These are phyloP conservation scores for Phalacrocorax brasilianus DNA, from an alignment of 2,113 vertebrate species.

Conservation along the genomic window DNA sequence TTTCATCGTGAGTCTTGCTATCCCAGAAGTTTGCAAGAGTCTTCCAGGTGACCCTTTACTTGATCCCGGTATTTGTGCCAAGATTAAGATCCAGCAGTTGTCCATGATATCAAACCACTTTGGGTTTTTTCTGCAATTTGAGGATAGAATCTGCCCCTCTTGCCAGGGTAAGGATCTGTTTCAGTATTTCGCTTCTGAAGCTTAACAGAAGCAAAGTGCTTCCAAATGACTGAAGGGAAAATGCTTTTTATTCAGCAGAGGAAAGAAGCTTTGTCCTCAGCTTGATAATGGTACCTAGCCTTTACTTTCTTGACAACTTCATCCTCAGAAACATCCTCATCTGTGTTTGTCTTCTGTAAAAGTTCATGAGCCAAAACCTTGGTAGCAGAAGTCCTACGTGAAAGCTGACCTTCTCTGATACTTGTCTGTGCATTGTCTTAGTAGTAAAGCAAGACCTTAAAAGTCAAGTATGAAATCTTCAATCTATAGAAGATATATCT, in stretches of 20 bases:
- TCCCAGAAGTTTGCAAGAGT: neutral
- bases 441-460: neutral
- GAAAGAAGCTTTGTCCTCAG: neutral
- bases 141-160: neutral
- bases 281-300: neutral
- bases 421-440: neutral
- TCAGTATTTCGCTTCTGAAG: neutral
- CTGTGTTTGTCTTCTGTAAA: neutral
- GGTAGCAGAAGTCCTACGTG: neutral
- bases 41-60: neutral
- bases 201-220: neutral
- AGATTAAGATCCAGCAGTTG: neutral
- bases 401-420: neutral
- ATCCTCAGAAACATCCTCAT: neutral
- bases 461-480: neutral
- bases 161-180: slow-evolving; percentile 8
- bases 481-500: neutral
- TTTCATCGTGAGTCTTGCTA: neutral
- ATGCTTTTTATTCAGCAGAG: neutral
- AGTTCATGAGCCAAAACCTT: neutral
- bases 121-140: neutral
- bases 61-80: neutral
- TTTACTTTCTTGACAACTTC: neutral
- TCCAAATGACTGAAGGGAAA: slow-evolving; percentile 7
- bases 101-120: neutral